Conservation (phyloP, 2,113 vertebrate genomes). For the Mesitornis unicolor region DNA sequence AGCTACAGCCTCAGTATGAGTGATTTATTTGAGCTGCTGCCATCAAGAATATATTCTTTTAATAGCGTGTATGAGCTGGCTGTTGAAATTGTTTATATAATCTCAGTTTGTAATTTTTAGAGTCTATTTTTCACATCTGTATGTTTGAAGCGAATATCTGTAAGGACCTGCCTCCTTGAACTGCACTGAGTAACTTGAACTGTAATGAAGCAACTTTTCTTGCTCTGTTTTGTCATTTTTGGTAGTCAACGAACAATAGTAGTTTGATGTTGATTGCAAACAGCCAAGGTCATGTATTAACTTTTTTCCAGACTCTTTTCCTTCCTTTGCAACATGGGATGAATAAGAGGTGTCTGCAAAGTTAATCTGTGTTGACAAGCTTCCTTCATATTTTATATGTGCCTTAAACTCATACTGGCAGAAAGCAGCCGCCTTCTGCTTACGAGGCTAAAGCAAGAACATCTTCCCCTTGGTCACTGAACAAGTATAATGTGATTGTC, state of each 20-base stretch:
- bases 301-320: background rate
- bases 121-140: background rate
- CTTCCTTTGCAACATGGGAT: background rate
- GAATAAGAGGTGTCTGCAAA: background rate
- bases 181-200: background rate
- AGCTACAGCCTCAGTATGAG: background rate
- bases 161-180: background rate
- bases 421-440: background rate
- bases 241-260: background rate
- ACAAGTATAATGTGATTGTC: background rate
- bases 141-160: background rate
- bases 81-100: conserved; percentile 14
- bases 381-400: conserved; percentile 29
- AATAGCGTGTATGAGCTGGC: background rate
- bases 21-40: background rate
- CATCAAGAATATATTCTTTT: background rate
- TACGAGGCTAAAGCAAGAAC: background rate
- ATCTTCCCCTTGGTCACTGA: background rate
- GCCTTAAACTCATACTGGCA: background rate
- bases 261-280: background rate
- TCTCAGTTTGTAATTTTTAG: background rate
- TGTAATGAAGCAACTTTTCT: background rate
- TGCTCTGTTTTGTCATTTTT: background rate
- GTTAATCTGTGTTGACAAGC: conserved; percentile 19
- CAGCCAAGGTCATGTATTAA: background rate